Conservation (phyloP, 2,797 vertebrate species). For the Dallia pectoralis region DNA sequence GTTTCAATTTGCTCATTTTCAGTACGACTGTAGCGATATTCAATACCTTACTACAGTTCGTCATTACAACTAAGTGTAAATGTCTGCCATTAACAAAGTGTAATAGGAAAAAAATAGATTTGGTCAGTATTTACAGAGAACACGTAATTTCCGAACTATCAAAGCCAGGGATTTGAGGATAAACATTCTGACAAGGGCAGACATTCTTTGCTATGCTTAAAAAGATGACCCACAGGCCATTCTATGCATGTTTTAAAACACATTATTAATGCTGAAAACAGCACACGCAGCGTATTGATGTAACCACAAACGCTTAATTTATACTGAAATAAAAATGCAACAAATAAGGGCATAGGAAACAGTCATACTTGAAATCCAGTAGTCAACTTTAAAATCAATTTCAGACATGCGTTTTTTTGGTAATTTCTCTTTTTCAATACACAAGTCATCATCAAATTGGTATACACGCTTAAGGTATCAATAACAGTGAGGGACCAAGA, state of each 20-base stretch:
- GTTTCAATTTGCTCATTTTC: conserved; percentile 49
- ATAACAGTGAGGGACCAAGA: conserved; percentile 65
- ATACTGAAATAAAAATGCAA: conserved; percentile 59
- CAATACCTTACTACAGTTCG: conserved; percentile 84
- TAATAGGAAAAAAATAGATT: conserved; percentile 80
- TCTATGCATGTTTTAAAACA: conserved; percentile 73
- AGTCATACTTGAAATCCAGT: conserved; percentile 77
- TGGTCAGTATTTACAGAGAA: conserved; percentile 95
- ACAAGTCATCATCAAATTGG: conserved; percentile 64
- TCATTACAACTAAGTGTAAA: conserved; percentile 80
- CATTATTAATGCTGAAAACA: conserved; percentile 70
- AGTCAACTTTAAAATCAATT: conserved; percentile 80
- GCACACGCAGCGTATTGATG: conserved; percentile 71
- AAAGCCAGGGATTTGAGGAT: conserved; percentile 74
- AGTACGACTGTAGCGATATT: conserved; percentile 76
- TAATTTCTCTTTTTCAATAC: conserved; percentile 70
- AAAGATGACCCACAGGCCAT: conserved; percentile 73
- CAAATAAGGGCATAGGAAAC: conserved; percentile 57
- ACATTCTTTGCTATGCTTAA: conserved; percentile 71
- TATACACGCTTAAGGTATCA: conserved; percentile 60
- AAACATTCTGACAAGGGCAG: conserved; percentile 81
- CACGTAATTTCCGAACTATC: conserved; percentile 82
- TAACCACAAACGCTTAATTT: conserved; percentile 76
- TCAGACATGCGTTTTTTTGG: conserved; percentile 70
- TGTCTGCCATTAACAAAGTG: conserved; percentile 86